Conservation (phyloP, 2,113 vertebrate genomes). For the Silurus asotus region DNA sequence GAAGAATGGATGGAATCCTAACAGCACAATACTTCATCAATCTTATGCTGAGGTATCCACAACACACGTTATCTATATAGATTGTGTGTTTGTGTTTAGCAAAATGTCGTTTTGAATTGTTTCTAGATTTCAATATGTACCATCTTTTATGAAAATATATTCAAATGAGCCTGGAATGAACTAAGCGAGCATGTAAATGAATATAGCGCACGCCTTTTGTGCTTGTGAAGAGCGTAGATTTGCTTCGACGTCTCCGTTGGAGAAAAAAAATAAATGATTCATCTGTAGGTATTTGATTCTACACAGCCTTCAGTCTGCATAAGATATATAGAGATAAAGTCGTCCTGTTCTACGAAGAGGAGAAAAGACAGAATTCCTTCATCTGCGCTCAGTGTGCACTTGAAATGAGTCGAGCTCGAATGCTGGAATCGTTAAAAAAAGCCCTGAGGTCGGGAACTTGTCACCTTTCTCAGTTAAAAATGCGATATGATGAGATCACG, state of each 20-base stretch:
- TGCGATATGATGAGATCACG: constrained; percentile 14
- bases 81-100: neutral
- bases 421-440: neutral
- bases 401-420: neutral
- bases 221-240: neutral
- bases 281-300: neutral
- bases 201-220: neutral
- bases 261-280: neutral
- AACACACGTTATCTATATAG: too few relatives aligned
- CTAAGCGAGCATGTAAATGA: neutral
- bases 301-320: neutral
- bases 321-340: neutral
- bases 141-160: neutral
- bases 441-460: neutral
- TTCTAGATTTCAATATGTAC: neutral
- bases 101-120: neutral
- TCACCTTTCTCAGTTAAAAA: neutral
- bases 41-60: too few relatives aligned
- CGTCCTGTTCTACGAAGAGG: neutral
- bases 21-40: too few relatives aligned
- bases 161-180: neutral
- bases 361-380: neutral
- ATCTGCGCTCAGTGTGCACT: neutral
- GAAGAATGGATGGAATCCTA: too few relatives aligned
- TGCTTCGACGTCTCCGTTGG: neutral